phyloP scores from a whole-genome alignment of 2,113 vertebrate genomes.

The Mastomys natalensis region DNA sequence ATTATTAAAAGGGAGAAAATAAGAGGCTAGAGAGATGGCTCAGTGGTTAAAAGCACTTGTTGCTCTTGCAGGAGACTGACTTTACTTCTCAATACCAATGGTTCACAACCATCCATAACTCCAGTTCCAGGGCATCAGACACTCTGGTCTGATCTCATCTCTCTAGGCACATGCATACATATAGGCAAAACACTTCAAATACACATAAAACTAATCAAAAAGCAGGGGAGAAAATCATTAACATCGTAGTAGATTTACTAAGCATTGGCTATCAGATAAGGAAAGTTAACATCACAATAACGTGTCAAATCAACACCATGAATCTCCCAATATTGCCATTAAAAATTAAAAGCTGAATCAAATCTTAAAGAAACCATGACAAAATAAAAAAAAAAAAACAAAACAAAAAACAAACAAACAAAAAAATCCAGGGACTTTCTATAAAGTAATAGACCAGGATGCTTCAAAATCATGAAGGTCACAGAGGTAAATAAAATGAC shows the following conservation, averaged over 20 bases:
- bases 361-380: constrained; percentile 28
- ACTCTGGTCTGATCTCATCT: background rate
- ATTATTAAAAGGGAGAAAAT: background rate
- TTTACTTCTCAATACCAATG: background rate
- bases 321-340: constrained; percentile 6
- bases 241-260: constrained; percentile 29
- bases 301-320: background rate
- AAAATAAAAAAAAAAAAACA: background rate
- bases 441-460: constrained; percentile 24
- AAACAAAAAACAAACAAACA: background rate
- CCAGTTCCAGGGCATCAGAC: background rate
- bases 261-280: constrained; percentile 7
- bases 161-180: background rate
- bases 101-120: background rate
- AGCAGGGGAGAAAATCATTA: background rate
- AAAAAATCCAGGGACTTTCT: background rate
- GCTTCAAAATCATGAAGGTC: constrained; percentile 40
- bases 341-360: constrained; percentile 36
- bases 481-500: constrained; percentile 25
- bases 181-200: background rate
- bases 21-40: background rate
- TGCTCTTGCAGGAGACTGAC: background rate
- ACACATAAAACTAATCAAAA: background rate
- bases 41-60: background rate
- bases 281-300: constrained; percentile 35